Conservation (phyloP, 53 echinoderm and acorn worm genomes). For the Paracentrotus lividus region DNA sequence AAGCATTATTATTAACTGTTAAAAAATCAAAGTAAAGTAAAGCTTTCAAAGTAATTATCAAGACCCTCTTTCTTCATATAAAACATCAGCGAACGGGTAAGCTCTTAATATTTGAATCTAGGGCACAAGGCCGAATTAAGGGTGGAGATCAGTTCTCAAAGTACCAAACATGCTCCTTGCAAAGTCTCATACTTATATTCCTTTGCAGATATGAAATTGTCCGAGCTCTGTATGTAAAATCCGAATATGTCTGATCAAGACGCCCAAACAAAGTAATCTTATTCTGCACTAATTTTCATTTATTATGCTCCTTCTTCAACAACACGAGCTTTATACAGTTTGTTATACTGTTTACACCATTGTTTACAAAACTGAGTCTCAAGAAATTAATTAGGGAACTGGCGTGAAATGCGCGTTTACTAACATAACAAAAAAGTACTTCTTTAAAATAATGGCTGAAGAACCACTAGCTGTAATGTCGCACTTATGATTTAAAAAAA, state of each 20-base stretch:
- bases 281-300: too few relatives aligned
- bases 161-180: not conserved
- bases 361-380: too few relatives aligned
- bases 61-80: not conserved
- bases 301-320: too few relatives aligned
- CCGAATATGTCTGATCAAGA: not conserved
- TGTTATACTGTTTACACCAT: too few relatives aligned
- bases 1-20: too few relatives aligned
- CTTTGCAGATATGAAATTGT: not conserved
- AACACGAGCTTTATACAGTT: too few relatives aligned
- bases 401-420: not conserved
- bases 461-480: not conserved
- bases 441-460: not conserved
- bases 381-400: not conserved
- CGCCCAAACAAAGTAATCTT: not conserved
- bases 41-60: not conserved
- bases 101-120: slow-evolving; percentile 13
- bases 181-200: not conserved
- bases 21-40: too few relatives aligned
- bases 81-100: not conserved
- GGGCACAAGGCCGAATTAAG: slow-evolving; percentile 32
- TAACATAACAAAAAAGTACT: not conserved
- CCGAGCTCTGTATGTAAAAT: not conserved
- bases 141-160: slow-evolving; percentile 20
- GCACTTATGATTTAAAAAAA: not conserved